Evolutionary conservation across 2,797 vertebrate species (phyloP).

Genomic region (Orientallactaga sibirica): DNA sequence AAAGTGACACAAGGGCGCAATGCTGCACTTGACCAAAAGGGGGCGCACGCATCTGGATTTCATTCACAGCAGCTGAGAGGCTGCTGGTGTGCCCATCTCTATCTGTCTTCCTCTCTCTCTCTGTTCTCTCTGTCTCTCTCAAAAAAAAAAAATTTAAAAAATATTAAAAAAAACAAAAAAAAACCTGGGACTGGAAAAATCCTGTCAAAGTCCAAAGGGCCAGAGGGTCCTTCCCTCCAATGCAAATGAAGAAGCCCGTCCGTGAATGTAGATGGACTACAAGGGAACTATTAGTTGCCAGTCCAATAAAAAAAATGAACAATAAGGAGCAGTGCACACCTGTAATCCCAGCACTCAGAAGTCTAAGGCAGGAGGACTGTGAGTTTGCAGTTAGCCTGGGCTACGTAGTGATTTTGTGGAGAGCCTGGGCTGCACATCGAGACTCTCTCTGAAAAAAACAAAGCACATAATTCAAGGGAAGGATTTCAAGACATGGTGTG

Average conservation of each 20-base stretch:
- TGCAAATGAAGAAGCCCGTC: not conserved
- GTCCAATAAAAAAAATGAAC: not conserved
- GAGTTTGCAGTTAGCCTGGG: not conserved
- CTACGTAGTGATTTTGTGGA: too few relatives aligned
- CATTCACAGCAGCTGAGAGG: too few relatives aligned
- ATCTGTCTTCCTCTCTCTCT: too few relatives aligned
- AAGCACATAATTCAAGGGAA: not conserved
- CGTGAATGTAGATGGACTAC: accelerated
- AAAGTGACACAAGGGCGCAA: too few relatives aligned
- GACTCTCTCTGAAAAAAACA: not conserved
- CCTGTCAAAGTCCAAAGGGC: not conserved
- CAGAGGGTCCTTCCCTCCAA: not conserved
- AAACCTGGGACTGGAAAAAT: not conserved
- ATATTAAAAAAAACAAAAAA: too few relatives aligned
- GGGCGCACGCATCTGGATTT: too few relatives aligned
- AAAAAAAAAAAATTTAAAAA: too few relatives aligned
- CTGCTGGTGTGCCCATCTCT: too few relatives aligned
- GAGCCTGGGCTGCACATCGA: not conserved
- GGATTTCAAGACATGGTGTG: not conserved
- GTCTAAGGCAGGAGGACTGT: not conserved
- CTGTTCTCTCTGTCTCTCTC: too few relatives aligned
- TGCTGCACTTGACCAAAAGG: too few relatives aligned
- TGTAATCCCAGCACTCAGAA: not conserved
- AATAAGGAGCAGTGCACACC: not conserved
- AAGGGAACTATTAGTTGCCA: not conserved